A percentile compares a stretch with the other conserved stretches of the same genome.
Evolutionary conservation across 2,888 invertebrate genomes (phyloP).

Genomic region (Scelioninae gen. 1): DNA sequence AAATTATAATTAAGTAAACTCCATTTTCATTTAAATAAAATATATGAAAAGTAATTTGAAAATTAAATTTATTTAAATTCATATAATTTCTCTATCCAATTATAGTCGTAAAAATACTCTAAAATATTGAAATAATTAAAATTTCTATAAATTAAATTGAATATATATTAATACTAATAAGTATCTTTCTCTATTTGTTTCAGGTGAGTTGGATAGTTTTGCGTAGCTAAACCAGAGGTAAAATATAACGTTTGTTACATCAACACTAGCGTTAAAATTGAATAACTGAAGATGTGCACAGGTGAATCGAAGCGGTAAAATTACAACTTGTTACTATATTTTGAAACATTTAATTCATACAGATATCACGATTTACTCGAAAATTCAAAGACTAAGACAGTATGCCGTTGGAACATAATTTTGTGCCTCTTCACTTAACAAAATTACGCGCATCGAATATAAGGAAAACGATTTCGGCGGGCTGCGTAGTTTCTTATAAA

Average conservation of each 20-base stretch:
- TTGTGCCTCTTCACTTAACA: conserved; percentile 36
- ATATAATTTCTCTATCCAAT: too few relatives aligned
- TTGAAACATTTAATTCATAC: conserved; percentile 12
- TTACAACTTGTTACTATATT: conserved; percentile 3
- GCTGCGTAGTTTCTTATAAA: not conserved
- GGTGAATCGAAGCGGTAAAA: conserved; percentile 3
- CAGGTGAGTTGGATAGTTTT: conserved; percentile 16
- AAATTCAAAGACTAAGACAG: conserved; percentile 15
- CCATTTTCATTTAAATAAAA: too few relatives aligned
- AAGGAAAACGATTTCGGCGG: conserved; percentile 28
- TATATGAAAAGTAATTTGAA: too few relatives aligned
- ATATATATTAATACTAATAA: not conserved
- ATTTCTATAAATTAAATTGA: not conserved
- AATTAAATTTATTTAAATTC: too few relatives aligned
- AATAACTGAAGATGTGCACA: not conserved
- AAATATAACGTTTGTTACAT: conserved; percentile 2
- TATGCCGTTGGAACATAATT: not conserved
- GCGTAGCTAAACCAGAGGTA: conserved; percentile 7
- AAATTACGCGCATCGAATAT: conserved; percentile 39
- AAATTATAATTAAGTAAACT: too few relatives aligned
- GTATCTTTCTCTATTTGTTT: conserved; percentile 7
- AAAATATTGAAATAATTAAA: not conserved
- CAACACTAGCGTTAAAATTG: not conserved
- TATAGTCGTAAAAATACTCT: not conserved
- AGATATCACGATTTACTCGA: conserved; percentile 11